phyloP scores from a whole-genome alignment of 2,797 vertebrate species.

The Streptopelia turtur region DNA sequence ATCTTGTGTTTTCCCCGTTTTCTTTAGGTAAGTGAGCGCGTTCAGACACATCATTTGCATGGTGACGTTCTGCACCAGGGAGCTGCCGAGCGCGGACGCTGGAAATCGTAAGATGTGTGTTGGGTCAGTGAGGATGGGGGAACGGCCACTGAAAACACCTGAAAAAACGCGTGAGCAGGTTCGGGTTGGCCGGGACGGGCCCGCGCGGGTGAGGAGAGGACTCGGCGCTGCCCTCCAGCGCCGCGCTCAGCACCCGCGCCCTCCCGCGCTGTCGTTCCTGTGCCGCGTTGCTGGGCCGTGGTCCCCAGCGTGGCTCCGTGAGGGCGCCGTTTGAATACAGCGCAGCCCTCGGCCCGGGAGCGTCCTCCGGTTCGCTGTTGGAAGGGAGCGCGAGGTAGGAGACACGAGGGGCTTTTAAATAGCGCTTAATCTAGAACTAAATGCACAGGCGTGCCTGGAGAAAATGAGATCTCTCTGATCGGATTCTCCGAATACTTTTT shows the following conservation, averaged over 20 bases:
- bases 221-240: background rate
- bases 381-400: background rate
- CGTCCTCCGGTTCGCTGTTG: background rate
- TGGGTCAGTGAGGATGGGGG: background rate
- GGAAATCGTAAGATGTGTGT: background rate
- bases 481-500: conserved; percentile 59
- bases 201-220: background rate
- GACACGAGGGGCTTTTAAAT: background rate
- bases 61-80: background rate
- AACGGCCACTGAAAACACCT: accelerated
- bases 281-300: no score
- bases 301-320: background rate
- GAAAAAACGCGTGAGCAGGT: background rate
- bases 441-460: conserved; percentile 55
- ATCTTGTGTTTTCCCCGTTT: background rate
- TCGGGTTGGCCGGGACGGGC: background rate
- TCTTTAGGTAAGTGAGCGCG: conserved; percentile 44
- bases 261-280: no score
- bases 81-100: background rate
- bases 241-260: no score
- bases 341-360: background rate
- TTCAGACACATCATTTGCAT: background rate
- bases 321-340: background rate
- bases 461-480: conserved; percentile 53
- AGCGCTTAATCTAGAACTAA: conserved; percentile 59